A percentile compares a stretch with the other conserved stretches of the same genome.
Evolutionary conservation across 2,113 vertebrate genomes (phyloP).

Genomic region (Etheostoma spectabile): DNA sequence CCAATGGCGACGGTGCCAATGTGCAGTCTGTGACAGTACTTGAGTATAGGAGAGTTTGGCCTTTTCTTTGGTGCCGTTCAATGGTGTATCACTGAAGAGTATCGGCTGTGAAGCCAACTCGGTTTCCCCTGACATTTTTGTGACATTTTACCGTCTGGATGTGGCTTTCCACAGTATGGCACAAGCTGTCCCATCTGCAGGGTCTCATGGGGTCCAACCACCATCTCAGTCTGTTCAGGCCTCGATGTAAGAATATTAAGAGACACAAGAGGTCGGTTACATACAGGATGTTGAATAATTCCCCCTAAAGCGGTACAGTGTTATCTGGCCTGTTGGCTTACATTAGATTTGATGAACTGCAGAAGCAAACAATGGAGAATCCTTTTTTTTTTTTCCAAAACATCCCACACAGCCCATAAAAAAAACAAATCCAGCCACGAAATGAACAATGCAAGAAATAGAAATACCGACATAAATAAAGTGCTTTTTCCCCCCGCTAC

Average conservation of each 20-base stretch:
- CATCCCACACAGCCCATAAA: neutral
- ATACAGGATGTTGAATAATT: conserved; percentile 28
- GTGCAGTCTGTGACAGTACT: conserved; percentile 46
- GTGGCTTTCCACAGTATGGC: conserved; percentile 61
- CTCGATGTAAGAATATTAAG: conserved; percentile 43
- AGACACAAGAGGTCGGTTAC: conserved; percentile 30
- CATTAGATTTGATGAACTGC: conserved; percentile 37
- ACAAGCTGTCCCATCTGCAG: conserved; percentile 73
- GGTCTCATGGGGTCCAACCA: conserved; percentile 54
- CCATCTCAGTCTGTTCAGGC: conserved; percentile 48
- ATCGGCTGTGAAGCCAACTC: conserved; percentile 57
- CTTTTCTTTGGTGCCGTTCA: conserved; percentile 70
- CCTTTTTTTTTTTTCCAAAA: neutral
- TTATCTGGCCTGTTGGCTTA: conserved; percentile 45
- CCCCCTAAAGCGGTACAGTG: neutral
- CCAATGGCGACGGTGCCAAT: conserved; percentile 43
- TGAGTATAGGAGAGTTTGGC: conserved; percentile 52
- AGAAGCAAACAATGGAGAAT: conserved; percentile 4
- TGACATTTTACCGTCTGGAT: conserved; percentile 80
- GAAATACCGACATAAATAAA: neutral
- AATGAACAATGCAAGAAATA: neutral
- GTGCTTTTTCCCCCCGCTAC: too few relatives aligned
- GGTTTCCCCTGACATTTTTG: conserved; percentile 75
- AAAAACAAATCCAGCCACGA: too few relatives aligned
- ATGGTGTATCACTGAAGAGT: conserved; percentile 63